Base-by-base conservation (phyloP, 2,113 vertebrate species). In the Synchiropus splendidus region DNA sequence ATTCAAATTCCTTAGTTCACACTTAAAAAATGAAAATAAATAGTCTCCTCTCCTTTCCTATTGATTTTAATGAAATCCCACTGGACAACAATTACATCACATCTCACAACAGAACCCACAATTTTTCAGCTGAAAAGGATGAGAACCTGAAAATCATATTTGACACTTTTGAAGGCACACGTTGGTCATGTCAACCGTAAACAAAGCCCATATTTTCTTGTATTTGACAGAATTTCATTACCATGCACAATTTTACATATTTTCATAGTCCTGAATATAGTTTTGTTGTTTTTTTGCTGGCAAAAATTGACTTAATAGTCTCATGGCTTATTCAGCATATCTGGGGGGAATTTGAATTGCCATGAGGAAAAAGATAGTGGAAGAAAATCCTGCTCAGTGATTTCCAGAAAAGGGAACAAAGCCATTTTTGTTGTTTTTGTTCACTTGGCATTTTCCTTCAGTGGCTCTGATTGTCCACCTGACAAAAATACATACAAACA, bases 141-240 rank as follows among this genome's bases (percentile, higher is more conserved):
- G 64, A 68, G 53, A 80, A 85, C 85, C 84, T 83, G 80, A 88
- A 83, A 48, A 60, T 61, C 53, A 72, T 83, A 79, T 82, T 75
- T 60, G 84, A 87, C 78, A 76, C 72, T 86, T 65, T 62, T 72
- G 85, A 94, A 92, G 91, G 91, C 91, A 94, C 91, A 88, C 83
- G 83, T 88, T 82, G 90, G 90, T 90, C 86, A 81, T 83, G 86
- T 86, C 70, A 52, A 57, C 47, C 70, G 49, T 70, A 74, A 75
- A 72, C 75, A 71, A 70, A 79, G 57, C 61, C 75, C 55, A 57
- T 67, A 64, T 58, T 58, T 37, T 58, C 70, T 50, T 78, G 78
- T 64, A 56, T 58, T 65, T 45, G 48, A 62, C 50, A 61, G 36
- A 63, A 45, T 34, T 42, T 30, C 53, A 42, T 16, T 49, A 42